Conservation (phyloP, 2,797 vertebrate genomes). For the Sebastes minor region DNA sequence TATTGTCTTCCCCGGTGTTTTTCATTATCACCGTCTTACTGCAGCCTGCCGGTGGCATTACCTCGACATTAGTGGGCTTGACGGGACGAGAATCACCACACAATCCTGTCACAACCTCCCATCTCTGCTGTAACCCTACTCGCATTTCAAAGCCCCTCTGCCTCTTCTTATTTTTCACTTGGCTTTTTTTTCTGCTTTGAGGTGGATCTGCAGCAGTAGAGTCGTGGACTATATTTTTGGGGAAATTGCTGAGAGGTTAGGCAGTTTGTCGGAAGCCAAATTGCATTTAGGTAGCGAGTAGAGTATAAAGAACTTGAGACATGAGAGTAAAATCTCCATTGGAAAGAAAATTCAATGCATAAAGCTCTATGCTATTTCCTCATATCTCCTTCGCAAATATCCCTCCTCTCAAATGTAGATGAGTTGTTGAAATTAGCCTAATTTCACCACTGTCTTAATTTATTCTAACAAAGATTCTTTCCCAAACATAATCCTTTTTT, state of each 20-base stretch:
- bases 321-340: neutral
- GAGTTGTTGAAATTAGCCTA: neutral
- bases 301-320: constrained; percentile 27
- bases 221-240: constrained; percentile 53
- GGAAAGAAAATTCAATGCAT: neutral
- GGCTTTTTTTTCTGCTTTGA: constrained; percentile 47
- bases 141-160: constrained; percentile 73
- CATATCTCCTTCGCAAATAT: neutral
- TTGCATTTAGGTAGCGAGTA: constrained; percentile 24
- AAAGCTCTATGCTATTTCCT: neutral
- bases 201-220: constrained; percentile 48
- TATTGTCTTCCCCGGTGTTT: constrained; percentile 99
- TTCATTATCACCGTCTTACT: constrained; percentile 97
- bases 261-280: constrained; percentile 34
- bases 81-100: constrained; percentile 89
- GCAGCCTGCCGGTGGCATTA: constrained; percentile 94
- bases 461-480: neutral
- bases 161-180: constrained; percentile 62
- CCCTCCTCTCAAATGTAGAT: neutral
- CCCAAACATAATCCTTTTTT: neutral
- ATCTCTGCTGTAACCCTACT: constrained; percentile 74
- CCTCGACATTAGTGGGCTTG: constrained; percentile 97
- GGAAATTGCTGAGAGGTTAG: constrained; percentile 47
- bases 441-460: neutral
- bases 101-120: constrained; percentile 78